Conservation (phyloP, 2,113 vertebrate genomes). For the Cephalophus harveyi region DNA sequence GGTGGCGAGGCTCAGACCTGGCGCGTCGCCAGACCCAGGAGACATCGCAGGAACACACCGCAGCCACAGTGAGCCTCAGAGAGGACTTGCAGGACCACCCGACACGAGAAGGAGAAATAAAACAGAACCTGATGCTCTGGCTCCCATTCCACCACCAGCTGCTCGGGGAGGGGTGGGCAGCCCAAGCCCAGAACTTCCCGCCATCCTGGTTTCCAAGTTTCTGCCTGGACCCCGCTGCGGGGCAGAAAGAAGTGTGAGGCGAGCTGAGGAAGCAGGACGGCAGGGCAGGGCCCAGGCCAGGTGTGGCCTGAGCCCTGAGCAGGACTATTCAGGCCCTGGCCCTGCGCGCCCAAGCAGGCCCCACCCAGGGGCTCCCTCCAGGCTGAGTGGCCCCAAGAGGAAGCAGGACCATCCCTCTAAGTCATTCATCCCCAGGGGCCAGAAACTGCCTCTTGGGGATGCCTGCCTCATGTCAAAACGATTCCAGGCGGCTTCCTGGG, state of each 20-base stretch:
- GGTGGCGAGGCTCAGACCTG: not conserved
- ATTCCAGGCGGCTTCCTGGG: not conserved
- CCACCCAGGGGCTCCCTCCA: not conserved
- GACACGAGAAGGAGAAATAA: not conserved
- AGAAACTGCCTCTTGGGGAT: not conserved
- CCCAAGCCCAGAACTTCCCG: too few species aligned
- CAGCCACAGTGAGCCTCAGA: not conserved
- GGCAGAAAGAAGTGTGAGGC: too few species aligned
- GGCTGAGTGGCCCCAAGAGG: not conserved
- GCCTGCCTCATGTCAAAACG: not conserved
- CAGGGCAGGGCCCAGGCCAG: not conserved
- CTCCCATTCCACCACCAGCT: not conserved
- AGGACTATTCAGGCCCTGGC: not conserved
- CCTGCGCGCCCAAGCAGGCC: not conserved
- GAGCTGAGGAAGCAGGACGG: rapidly evolving
- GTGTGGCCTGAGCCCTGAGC: rapidly evolving
- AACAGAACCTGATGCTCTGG: rapidly evolving
- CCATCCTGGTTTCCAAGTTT: not conserved
- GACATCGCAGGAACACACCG: too few species aligned
- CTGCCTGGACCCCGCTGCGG: rapidly evolving
- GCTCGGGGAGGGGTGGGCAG: not conserved
- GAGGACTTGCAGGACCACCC: not conserved
- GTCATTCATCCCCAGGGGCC: not conserved
- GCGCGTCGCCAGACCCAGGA: not conserved
- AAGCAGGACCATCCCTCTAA: not conserved